phyloP scores from a whole-genome alignment of 2,113 vertebrate species.

The Pseudorectes ferrugineus region DNA sequence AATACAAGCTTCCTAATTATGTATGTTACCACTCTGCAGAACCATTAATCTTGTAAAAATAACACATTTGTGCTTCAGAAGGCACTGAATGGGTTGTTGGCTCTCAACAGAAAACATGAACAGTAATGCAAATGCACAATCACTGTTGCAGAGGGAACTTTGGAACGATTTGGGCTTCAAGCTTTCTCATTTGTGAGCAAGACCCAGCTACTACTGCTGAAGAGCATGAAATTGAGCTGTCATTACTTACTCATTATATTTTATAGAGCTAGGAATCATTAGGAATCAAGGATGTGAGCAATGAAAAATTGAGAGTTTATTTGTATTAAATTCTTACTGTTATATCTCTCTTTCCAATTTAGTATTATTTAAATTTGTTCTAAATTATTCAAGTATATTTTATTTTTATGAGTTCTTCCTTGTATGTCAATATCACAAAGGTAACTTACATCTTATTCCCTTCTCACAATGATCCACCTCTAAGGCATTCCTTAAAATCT shows the following conservation, averaged over 20 bases:
- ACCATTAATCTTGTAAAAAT: conserved; percentile 1
- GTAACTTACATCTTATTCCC: background rate
- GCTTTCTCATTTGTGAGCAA: background rate
- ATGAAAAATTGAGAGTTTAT: background rate
- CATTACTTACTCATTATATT: background rate
- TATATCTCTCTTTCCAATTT: background rate
- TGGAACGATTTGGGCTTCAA: background rate
- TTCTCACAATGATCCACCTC: background rate
- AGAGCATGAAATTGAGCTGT: conserved; percentile 8
- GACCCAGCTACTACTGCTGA: background rate
- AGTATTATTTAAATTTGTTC: background rate
- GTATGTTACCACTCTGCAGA: background rate
- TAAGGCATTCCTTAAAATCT: background rate
- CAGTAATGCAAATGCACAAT: background rate
- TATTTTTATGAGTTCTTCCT: background rate
- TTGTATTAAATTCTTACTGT: background rate
- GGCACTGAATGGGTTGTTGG: background rate
- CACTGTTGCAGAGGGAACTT: background rate
- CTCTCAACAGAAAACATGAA: background rate
- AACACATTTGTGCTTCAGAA: background rate
- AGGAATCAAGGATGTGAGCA: background rate
- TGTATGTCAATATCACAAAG: background rate
- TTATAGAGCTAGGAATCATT: background rate
- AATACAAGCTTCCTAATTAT: background rate
- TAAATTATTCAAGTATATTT: background rate